Base-by-base conservation (phyloP, 2,888 invertebrate species). In the Andrena camellia region DNA sequence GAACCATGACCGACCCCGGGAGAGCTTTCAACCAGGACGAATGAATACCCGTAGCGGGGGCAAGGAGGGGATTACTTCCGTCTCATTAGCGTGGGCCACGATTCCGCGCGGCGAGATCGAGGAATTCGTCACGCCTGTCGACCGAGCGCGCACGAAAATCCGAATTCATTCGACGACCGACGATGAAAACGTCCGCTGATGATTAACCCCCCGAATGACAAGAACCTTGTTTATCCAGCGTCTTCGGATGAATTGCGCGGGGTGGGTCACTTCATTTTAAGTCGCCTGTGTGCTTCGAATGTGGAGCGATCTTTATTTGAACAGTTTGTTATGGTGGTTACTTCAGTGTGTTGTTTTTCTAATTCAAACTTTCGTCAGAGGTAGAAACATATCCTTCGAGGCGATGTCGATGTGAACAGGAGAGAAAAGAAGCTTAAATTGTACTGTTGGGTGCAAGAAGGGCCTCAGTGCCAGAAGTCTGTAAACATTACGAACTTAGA, bases 21-120 rank as follows among this genome's bases (percentile, higher is more conserved):
- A 80, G 85, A 81, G 87, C 87, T 88, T 88, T 89, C 89, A 84
- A 73, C 78, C 71, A 79, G 81, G 71, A 85, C 82, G 88, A 90
- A 89, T 86, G 90, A 90, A 90, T 87, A 82, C 84, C 83, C 72
- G 78, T 62, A 50, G 50, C 23, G 63, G 70, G 48, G 20, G 42
- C 42, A 17, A 59, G 73, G 50, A 54, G 74, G 69, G 88, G 83
- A 91, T 91, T 89, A 89, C 89, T 91, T 91, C 90, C 90, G 90
- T 88, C 88, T 89, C 91, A 90, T 90, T 90, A 89, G 86, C 85
- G 84, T 77, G 66, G 79, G 72, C 79, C 79, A 76, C 88, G 78
- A 79, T 81, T 87, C 86, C 80, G 75, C 84, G 74, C 67, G 67
- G 78, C 63, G 68, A 70, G 78, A 86, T 86, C 82, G 86, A 77